Conservation (phyloP, 2,797 vertebrate species). For the Merluccius polli region DNA sequence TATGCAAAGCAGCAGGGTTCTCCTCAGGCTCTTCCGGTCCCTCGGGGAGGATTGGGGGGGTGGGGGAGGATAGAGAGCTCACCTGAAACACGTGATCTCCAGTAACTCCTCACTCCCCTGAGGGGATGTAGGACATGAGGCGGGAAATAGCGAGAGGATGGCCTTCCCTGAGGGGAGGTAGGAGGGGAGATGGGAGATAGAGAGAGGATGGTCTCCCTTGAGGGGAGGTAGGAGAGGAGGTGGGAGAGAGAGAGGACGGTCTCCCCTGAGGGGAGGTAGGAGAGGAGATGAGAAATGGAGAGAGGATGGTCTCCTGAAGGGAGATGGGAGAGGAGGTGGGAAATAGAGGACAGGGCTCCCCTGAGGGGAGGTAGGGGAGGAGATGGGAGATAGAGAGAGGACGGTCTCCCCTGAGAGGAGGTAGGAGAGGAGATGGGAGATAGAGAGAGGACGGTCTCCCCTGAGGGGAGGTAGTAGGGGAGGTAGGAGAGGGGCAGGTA, state of each 20-base stretch:
- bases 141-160: too few relatives aligned
- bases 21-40: neutral
- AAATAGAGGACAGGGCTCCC: neutral
- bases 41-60: too few relatives aligned
- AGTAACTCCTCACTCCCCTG: slow-evolving; percentile 3
- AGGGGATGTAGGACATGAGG: slow-evolving; percentile 7
- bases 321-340: neutral
- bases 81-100: slow-evolving; percentile 16
- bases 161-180: slow-evolving; percentile 9
- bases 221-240: slow-evolving; percentile 7
- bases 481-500: too few relatives aligned
- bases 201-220: neutral
- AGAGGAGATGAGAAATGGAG: neutral
- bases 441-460: neutral
- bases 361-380: slow-evolving; percentile 7
- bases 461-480: neutral
- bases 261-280: too few relatives aligned
- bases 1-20: slow-evolving; percentile 4
- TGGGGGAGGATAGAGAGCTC: too few relatives aligned
- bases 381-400: too few relatives aligned
- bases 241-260: too few relatives aligned
- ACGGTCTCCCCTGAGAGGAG: slow-evolving; percentile 1
- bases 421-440: too few relatives aligned
- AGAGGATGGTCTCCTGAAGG: too few relatives aligned
- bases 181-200: neutral